Conservation (phyloP, 2,888 invertebrate genomes). For the Erebia epiphron region DNA sequence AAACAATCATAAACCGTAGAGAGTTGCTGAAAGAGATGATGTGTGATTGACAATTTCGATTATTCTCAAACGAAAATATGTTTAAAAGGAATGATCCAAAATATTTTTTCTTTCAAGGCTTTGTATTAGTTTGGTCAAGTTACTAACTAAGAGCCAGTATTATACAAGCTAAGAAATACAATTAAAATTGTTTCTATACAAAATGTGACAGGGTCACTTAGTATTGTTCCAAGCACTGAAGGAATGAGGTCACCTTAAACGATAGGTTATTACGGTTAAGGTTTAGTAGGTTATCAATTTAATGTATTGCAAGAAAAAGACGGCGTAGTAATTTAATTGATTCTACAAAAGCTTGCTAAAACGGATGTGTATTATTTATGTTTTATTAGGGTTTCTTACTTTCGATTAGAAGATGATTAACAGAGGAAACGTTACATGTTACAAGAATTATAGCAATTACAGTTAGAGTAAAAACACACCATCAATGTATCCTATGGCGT, state of each 20-base stretch:
- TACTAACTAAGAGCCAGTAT: conserved; percentile 4
- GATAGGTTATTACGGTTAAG: not conserved
- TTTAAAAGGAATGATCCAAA: not conserved
- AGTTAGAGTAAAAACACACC: conserved; percentile 62
- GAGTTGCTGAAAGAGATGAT: not conserved
- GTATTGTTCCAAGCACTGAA: conserved; percentile 9
- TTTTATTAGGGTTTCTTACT: not conserved
- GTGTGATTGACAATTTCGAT: not conserved
- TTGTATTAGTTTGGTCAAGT: not conserved
- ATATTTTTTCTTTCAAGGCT: not conserved
- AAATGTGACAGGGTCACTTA: not conserved
- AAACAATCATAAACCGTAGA: not conserved
- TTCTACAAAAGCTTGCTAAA: conserved; percentile 18
- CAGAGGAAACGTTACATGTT: conserved; percentile 22
- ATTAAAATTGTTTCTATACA: not conserved
- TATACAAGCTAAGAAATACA: not conserved
- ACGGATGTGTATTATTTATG: not conserved
- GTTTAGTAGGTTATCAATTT: not conserved
- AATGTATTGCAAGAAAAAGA: not conserved
- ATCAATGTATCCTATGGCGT: conserved; percentile 65
- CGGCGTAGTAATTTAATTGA: not conserved
- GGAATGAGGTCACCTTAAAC: conserved; percentile 5
- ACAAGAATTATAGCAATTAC: conserved; percentile 39
- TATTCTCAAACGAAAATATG: not conserved
- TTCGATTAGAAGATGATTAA: conserved; percentile 8